A percentile compares a stretch with the other conserved stretches of the same genome.
phyloP scores from a whole-genome alignment of 2,113 vertebrate species.

The Dendropsophus ebraccatus region DNA sequence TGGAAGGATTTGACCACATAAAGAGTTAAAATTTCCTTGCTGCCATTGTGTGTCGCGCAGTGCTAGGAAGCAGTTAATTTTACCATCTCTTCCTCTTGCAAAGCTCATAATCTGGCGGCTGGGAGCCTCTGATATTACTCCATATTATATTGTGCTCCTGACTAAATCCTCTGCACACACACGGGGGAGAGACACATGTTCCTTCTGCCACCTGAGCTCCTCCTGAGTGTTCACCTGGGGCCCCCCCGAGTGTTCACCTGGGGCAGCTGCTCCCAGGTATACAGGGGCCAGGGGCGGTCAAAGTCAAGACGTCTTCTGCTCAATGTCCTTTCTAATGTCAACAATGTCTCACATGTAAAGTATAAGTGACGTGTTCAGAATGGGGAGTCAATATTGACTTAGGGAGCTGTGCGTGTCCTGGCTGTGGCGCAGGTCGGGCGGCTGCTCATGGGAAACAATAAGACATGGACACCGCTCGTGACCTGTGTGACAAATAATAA shows the following conservation, averaged over 20 bases:
- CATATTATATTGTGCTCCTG: constrained; percentile 11
- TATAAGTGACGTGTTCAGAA: constrained; percentile 11
- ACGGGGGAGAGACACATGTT: not conserved
- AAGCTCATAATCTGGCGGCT: not conserved
- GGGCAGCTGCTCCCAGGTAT: not conserved
- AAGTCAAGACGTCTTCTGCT: not conserved
- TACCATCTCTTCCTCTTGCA: constrained; percentile 1
- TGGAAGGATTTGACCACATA: not conserved
- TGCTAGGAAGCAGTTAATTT: constrained; percentile 5
- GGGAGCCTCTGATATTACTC: not conserved
- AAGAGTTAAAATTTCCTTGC: not conserved
- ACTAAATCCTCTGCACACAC: not conserved
- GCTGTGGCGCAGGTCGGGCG: not conserved
- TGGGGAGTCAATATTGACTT: constrained; percentile 38
- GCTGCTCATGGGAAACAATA: not conserved
- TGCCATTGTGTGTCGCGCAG: not conserved
- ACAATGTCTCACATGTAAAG: not conserved
- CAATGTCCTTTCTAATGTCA: constrained; percentile 28
- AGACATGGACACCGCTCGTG: not conserved
- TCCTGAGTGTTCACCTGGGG: not conserved
- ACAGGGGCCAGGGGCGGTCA: not conserved
- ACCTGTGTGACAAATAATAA: no score
- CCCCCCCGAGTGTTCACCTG: not conserved
- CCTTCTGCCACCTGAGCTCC: not conserved
- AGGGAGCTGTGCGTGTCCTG: not conserved